Evolutionary conservation across 1,140 invertebrate species (phyloP).

Genomic region (Paralvinella palmiformis): DNA sequence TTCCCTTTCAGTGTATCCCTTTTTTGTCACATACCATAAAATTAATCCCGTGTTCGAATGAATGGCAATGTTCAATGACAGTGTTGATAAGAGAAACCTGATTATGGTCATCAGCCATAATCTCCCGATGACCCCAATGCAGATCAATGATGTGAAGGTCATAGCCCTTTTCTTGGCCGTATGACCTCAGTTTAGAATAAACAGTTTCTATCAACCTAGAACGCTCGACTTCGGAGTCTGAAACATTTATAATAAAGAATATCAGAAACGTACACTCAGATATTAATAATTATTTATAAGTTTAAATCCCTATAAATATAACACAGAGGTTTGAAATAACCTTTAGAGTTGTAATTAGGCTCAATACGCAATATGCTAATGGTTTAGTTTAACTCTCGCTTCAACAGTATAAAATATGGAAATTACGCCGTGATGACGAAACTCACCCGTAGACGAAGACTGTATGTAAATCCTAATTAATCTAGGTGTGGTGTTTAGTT

Average conservation of each 20-base stretch:
- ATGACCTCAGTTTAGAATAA: constrained; percentile 90
- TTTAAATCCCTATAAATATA: no score
- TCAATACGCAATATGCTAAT: not conserved
- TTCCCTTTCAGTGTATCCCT: not conserved
- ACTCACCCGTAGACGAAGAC: constrained; percentile 35
- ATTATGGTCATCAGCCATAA: constrained; percentile 95
- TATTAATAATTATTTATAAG: no score
- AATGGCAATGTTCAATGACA: constrained; percentile 89
- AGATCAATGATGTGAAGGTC: constrained; percentile 69
- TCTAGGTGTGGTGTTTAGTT: constrained; percentile 28
- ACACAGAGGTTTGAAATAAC: no score
- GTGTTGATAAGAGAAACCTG: constrained; percentile 90
- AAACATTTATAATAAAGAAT: not conserved
- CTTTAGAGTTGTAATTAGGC: not conserved
- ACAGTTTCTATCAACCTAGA: constrained; percentile 96
- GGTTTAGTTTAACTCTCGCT: not conserved
- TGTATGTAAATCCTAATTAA: constrained; percentile 33
- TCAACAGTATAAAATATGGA: not conserved
- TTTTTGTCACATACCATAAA: constrained; percentile 65
- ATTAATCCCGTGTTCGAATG: constrained; percentile 81
- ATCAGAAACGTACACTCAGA: not conserved
- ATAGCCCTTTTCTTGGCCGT: constrained; percentile 61
- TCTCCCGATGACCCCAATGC: constrained; percentile 84
- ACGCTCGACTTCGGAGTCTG: constrained; percentile 51
- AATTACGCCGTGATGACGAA: not conserved